These are phyloP conservation scores for Holothuria scabra DNA, from an alignment of 53 echinoderm and acorn worm species.

Conservation along the genomic window DNA sequence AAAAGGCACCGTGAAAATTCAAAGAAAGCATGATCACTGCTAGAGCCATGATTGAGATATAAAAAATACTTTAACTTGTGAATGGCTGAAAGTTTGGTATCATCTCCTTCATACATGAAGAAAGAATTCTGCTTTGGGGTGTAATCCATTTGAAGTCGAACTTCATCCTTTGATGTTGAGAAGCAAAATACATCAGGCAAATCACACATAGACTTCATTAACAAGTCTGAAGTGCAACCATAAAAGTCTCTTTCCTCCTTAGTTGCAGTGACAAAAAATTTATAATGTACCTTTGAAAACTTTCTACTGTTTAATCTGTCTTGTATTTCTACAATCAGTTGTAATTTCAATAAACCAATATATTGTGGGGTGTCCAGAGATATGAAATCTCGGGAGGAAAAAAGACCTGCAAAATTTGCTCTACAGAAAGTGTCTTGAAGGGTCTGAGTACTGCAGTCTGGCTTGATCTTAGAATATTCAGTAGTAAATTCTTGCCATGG, in stretches of 20 bases:
- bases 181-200: no score
- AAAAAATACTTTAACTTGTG: slow-evolving; percentile 32
- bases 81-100: neutral
- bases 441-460: neutral
- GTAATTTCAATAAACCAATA: slow-evolving; percentile 16
- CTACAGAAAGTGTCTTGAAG: neutral
- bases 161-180: no score
- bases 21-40: neutral
- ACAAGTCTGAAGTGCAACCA: neutral
- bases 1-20: slow-evolving; percentile 29
- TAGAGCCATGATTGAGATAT: slow-evolving; percentile 3
- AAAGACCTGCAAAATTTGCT: neutral
- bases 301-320: neutral
- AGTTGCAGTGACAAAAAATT: neutral
- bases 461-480: neutral
- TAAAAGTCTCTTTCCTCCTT: neutral
- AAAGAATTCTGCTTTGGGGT: slow-evolving; percentile 1
- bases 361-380: slow-evolving; percentile 1
- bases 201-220: no score
- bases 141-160: no score
- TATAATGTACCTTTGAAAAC: neutral
- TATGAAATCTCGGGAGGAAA: slow-evolving; percentile 25
- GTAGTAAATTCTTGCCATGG: slow-evolving; percentile 2
- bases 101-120: slow-evolving; percentile 4
- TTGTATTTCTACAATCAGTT: slow-evolving; percentile 13